Conservation (phyloP, 2,113 vertebrate genomes). For the Caretta caretta region DNA sequence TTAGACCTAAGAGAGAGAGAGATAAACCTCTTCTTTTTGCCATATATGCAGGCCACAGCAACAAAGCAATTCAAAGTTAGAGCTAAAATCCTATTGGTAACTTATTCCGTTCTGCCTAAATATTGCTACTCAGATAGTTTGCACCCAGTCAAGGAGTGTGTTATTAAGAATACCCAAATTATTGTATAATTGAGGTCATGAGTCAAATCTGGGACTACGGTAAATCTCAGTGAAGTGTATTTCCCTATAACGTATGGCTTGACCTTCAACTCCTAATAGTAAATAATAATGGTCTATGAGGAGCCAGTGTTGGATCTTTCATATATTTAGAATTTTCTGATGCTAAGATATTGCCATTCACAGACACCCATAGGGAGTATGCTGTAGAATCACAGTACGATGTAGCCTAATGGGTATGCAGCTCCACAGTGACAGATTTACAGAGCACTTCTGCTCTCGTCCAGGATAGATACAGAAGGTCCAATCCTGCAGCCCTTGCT, state of each 20-base stretch:
- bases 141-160: neutral
- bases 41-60: neutral
- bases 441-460: neutral
- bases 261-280: neutral
- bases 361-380: neutral
- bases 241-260: neutral
- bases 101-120: neutral
- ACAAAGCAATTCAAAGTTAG: neutral
- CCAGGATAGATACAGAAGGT: neutral
- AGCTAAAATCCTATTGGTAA: neutral
- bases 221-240: neutral
- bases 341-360: neutral
- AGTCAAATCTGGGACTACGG: neutral
- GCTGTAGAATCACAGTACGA: neutral
- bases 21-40: rapidly evolving
- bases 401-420: neutral
- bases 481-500: neutral
- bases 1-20: neutral
- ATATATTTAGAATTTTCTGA: neutral
- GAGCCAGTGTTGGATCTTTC: neutral
- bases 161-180: neutral
- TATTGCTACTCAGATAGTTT: neutral
- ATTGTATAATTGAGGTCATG: neutral
- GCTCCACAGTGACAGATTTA: neutral
- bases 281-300: neutral